Percentiles rank a stretch among this genome's conserved stretches.
Conservation (phyloP, 2,113 vertebrate genomes). For the Haemorhous mexicanus region DNA sequence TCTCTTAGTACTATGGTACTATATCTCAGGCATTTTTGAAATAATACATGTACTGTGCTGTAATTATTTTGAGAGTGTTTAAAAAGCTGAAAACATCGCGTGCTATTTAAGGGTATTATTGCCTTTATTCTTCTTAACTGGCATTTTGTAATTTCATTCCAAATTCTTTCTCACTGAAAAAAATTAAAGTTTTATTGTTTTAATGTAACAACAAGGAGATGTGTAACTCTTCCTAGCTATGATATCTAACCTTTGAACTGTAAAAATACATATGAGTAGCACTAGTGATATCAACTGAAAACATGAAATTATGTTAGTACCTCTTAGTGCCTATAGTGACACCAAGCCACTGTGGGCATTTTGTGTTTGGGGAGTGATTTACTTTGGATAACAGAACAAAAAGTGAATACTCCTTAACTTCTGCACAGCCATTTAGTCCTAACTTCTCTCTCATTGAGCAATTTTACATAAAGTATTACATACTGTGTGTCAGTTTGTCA, state of each 20-base stretch:
- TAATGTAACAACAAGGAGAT: background rate
- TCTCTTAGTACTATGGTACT: background rate
- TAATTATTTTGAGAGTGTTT: background rate
- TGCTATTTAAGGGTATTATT: background rate
- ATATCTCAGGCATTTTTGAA: background rate
- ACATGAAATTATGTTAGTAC: background rate
- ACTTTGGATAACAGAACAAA: background rate
- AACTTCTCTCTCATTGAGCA: background rate
- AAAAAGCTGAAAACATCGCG: background rate
- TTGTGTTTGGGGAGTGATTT: background rate
- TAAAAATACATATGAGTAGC: background rate
- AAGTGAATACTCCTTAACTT: background rate
- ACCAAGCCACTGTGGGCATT: background rate
- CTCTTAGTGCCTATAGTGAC: background rate
- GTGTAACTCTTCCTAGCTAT: background rate
- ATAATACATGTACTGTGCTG: background rate
- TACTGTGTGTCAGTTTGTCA: background rate
- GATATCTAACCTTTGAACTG: background rate
- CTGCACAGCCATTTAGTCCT: background rate
- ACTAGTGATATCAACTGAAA: background rate
- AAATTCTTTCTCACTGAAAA: background rate
- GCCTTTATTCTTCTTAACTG: background rate
- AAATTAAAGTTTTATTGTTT: background rate
- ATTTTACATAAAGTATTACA: background rate
- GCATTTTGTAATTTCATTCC: background rate